Conservation (phyloP, 2,888 invertebrate species). For the Agrochola circellaris region DNA sequence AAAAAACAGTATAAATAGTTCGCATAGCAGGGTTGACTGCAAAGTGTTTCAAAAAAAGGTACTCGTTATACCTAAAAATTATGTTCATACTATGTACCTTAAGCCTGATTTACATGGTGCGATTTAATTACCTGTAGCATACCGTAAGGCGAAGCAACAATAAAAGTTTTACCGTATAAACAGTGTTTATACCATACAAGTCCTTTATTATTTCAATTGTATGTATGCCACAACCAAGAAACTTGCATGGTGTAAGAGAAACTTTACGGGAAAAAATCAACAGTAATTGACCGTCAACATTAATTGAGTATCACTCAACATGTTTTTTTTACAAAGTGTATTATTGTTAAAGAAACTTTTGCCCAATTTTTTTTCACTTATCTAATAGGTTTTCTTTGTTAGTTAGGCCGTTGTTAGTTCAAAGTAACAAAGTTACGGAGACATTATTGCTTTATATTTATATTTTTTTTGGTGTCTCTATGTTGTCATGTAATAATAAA, state of each 20-base stretch:
- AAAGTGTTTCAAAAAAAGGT: no score
- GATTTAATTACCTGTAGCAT: not conserved
- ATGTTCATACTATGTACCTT: not conserved
- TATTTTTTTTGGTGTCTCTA: slow-evolving; percentile 38
- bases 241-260: no score
- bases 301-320: slow-evolving; percentile 28
- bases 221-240: no score
- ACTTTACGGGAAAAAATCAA: no score
- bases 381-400: slow-evolving; percentile 56
- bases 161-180: no score
- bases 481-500: not conserved
- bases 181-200: no score
- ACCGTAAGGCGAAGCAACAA: not conserved
- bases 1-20: no score
- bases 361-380: slow-evolving; percentile 37
- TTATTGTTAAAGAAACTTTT: slow-evolving; percentile 43
- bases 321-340: slow-evolving; percentile 23
- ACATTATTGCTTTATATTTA: not conserved
- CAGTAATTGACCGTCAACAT: slow-evolving; percentile 24
- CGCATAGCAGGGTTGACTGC: no score
- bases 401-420: slow-evolving; percentile 51
- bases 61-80: no score
- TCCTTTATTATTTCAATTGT: no score
- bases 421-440: slow-evolving; percentile 42
- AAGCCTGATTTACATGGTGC: not conserved